These are phyloP conservation scores for Pristionchus entomophagus DNA, from an alignment of 2,888 invertebrate genomes.

Conservation along the genomic window DNA sequence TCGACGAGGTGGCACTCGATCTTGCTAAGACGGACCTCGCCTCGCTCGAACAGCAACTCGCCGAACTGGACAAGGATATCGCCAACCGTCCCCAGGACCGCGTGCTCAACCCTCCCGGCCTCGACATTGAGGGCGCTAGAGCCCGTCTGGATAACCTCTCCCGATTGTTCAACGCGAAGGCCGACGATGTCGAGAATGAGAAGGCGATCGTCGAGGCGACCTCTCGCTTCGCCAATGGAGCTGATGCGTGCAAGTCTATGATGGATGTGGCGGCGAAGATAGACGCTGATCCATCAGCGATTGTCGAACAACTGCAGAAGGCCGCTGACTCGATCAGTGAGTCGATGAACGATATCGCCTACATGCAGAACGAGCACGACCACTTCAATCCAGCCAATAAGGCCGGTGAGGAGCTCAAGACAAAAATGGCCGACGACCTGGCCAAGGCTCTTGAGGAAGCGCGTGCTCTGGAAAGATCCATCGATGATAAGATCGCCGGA, in stretches of 20 bases:
- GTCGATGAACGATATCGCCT: not conserved
- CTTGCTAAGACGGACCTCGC: not conserved
- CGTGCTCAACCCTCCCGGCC: slow-evolving; percentile 24
- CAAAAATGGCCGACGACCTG: slow-evolving; percentile 53
- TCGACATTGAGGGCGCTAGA: not conserved
- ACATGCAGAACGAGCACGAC: slow-evolving; percentile 15
- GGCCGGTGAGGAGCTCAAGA: slow-evolving; percentile 53
- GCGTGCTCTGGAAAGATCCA: not conserved
- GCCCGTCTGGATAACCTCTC: not conserved
- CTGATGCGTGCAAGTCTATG: not conserved
- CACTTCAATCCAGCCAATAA: not conserved
- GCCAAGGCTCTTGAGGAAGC: slow-evolving; percentile 51
- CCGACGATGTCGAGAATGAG: not conserved
- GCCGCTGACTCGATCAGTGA: not conserved
- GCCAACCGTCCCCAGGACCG: not conserved
- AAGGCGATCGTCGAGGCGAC: not conserved
- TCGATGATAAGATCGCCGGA: slow-evolving; percentile 31
- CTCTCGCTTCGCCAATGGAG: not conserved
- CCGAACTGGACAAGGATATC: not conserved
- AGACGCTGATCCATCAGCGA: not conserved
- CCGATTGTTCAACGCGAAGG: not conserved
- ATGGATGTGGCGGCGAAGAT: not conserved
- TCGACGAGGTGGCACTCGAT: not conserved
- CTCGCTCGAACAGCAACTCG: not conserved
- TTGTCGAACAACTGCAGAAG: not conserved